Evolutionary conservation across 2,888 invertebrate species (phyloP).

Genomic region (Pogonocherus hispidulus): DNA sequence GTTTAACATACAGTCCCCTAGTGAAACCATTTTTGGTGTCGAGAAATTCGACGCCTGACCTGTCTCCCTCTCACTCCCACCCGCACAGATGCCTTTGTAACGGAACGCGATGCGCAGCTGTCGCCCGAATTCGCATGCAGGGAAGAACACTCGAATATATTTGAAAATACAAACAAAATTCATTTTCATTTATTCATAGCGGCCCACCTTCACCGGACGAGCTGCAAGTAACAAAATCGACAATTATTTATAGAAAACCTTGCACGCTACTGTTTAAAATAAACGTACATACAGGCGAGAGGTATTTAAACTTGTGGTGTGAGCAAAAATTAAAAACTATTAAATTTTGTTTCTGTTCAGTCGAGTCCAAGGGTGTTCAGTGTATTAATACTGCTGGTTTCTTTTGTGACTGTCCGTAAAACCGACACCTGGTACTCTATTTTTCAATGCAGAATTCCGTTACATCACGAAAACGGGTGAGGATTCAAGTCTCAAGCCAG

Average conservation of each 20-base stretch:
- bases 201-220: no score
- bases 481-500: slow-evolving; percentile 51
- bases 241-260: slow-evolving; percentile 19
- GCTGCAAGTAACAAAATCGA: not conserved
- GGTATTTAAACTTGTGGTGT: not conserved
- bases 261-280: slow-evolving; percentile 6
- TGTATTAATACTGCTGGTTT: not conserved
- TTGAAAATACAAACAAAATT: slow-evolving; percentile 20
- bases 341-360: not conserved
- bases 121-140: slow-evolving; percentile 29
- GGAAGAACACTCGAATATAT: slow-evolving; percentile 7
- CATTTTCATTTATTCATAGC: slow-evolving; percentile 13
- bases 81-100: slow-evolving; percentile 52
- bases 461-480: slow-evolving; percentile 58
- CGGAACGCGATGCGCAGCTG: slow-evolving; percentile 56
- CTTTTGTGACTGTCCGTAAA: not conserved
- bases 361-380: not conserved
- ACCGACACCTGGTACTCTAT: slow-evolving; percentile 20
- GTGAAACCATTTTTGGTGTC: slow-evolving; percentile 80
- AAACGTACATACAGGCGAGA: not conserved
- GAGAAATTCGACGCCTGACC: slow-evolving; percentile 71
- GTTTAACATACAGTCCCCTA: slow-evolving; percentile 48
- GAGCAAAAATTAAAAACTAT: no score
- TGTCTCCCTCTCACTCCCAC: slow-evolving; percentile 62
- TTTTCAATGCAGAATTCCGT: slow-evolving; percentile 44